Evolutionary conservation across 1,140 invertebrate genomes (phyloP).

Genomic region (Pseudomyrmex dendroicus): DNA sequence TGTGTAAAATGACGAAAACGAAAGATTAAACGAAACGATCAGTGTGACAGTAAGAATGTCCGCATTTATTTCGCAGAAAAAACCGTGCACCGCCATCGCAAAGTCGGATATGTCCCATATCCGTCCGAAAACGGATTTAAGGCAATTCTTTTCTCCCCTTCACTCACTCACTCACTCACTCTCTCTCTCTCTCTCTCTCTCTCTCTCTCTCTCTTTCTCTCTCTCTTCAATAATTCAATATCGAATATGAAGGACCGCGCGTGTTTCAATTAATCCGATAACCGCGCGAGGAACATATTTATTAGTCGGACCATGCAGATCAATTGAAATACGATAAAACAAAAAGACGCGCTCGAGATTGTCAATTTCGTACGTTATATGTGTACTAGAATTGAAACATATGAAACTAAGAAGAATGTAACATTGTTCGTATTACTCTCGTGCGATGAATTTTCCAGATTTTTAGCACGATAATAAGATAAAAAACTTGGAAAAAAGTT

Average conservation of each 20-base stretch:
- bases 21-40: background rate
- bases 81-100: background rate
- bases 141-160: conserved; percentile 2
- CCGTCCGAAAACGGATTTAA: conserved; percentile 15
- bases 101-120: conserved; percentile 19
- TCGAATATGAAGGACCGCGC: conserved; percentile 33
- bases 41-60: background rate
- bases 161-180: background rate
- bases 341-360: background rate
- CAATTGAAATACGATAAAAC: conserved; percentile 34
- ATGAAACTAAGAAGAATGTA: background rate
- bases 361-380: conserved; percentile 20
- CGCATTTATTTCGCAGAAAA: conserved; percentile 7
- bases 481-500: background rate
- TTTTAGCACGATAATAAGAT: background rate
- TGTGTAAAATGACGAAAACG: background rate
- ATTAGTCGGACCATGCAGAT: conserved; percentile 8
- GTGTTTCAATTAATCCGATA: conserved; percentile 50
- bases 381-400: background rate
- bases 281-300: conserved; percentile 29
- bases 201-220: background rate
- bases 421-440: conserved; percentile 4
- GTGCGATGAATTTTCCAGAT: background rate
- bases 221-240: conserved; percentile 26
- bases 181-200: background rate